Conservation (phyloP, 2,113 vertebrate genomes). For the Phylloscopus trochilus region DNA sequence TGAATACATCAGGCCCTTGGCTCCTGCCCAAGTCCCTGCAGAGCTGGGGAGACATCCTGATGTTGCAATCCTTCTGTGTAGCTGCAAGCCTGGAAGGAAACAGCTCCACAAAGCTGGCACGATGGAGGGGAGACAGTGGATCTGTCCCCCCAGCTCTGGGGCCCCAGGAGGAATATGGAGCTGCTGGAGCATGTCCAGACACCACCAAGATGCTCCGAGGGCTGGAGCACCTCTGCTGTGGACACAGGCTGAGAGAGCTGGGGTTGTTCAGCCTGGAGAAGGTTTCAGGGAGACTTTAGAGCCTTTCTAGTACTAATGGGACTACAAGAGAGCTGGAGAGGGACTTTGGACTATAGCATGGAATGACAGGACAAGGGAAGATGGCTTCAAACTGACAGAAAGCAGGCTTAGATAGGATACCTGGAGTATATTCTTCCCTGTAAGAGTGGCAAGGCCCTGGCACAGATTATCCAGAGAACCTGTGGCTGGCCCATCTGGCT, state of each 20-base stretch:
- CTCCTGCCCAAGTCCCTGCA: not conserved
- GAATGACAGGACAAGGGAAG: not conserved
- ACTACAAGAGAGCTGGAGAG: not conserved
- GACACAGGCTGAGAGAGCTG: not conserved
- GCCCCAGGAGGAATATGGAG: not conserved
- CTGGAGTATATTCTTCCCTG: not conserved
- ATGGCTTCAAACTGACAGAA: not conserved
- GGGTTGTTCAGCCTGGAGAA: not conserved
- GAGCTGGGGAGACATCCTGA: not conserved
- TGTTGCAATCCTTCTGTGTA: not conserved
- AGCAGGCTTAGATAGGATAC: not conserved
- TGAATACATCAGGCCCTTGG: not conserved
- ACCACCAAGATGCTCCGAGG: not conserved
- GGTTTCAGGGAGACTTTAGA: not conserved
- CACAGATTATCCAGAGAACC: not conserved
- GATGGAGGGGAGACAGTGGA: not conserved
- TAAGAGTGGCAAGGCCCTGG: not conserved
- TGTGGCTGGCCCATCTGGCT: not conserved
- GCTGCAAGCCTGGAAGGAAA: not conserved
- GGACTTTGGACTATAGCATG: not conserved
- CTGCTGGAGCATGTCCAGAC: not conserved
- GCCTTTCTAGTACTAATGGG: not conserved
- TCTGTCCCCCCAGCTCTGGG: not conserved
- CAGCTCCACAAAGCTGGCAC: fast-evolving
- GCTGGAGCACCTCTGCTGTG: not conserved